These are phyloP conservation scores for cattle (Bos taurus) DNA, from an alignment of 2,113 vertebrate species.

Conservation along the genomic window ARS-UCD2.0 NC_037331.1:15651001-15651500, in stretches of 20 bases:
- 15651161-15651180: background rate
- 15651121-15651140: background rate
- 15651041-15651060: background rate
- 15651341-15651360: background rate
- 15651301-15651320: background rate
- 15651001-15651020: background rate
- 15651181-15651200: background rate
- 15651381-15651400: background rate
- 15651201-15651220: conserved; percentile 34
- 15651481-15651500: background rate
- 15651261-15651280: background rate
- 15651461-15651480: background rate
- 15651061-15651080: background rate
- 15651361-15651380: background rate
- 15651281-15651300: background rate
- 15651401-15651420: background rate
- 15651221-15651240: background rate
- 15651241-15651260: background rate
- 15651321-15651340: background rate
- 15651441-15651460: conserved; percentile 19
- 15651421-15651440: background rate
- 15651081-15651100: background rate
- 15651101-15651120: background rate
- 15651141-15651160: background rate
- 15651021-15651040: background rate